Percentiles rank a stretch among this genome's conserved stretches.
phyloP scores from a whole-genome alignment of 1,140 invertebrate species.

The Vollenhovia emeryi region DNA sequence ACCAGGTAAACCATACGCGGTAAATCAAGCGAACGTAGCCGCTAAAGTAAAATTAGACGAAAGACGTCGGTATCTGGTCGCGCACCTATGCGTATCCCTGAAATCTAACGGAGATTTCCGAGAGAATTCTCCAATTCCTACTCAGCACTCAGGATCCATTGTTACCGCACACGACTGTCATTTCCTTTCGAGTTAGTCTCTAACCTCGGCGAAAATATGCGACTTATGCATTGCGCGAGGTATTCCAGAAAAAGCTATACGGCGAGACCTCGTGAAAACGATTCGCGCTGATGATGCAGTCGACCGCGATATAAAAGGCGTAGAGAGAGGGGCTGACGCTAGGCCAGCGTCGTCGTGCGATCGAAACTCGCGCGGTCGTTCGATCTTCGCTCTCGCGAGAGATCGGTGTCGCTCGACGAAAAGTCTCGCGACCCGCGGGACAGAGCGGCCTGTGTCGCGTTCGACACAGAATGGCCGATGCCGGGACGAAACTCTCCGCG shows the following conservation, averaged over 20 bases:
- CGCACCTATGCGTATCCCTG: neutral
- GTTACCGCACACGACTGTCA: neutral
- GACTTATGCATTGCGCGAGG: constrained; percentile 14
- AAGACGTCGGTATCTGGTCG: neutral
- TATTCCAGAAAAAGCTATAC: constrained; percentile 36
- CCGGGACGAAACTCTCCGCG: constrained; percentile 61
- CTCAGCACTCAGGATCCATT: neutral
- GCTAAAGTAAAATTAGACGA: neutral
- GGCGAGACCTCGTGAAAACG: constrained; percentile 24
- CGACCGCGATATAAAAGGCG: constrained; percentile 9
- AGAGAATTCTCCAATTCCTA: neutral
- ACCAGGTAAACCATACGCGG: neutral
- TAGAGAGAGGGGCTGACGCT: neutral
- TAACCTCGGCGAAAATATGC: neutral
- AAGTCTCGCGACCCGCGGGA: constrained; percentile 20
- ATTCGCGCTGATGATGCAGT: constrained; percentile 40
- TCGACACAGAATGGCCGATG: constrained; percentile 36
- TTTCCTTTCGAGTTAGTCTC: neutral
- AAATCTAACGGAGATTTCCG: neutral
- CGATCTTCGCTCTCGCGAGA: constrained; percentile 18
- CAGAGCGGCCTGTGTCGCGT: constrained; percentile 32
- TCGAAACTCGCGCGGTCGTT: neutral
- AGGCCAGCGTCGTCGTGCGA: neutral
- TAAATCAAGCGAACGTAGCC: neutral
- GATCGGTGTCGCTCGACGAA: constrained; percentile 30